Base-by-base conservation (phyloP, 2,797 vertebrate species). In the Discoglossus pictus region DNA sequence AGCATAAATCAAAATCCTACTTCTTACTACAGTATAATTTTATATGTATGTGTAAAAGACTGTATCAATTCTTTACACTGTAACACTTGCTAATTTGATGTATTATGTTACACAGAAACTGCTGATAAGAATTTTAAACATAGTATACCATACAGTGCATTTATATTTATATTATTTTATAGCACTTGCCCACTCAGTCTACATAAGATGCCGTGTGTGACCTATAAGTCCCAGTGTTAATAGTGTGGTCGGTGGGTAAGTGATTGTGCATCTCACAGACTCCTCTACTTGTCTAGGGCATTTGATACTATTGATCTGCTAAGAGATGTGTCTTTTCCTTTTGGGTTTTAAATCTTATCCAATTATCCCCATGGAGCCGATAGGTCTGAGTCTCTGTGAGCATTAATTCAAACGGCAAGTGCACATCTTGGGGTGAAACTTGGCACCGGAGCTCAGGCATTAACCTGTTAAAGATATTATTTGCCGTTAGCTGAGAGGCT, bases 261-360 rank as follows among this genome's bases (percentile, higher is more conserved):
- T 13, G 21, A 18, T n/a, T 36, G 42, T 40, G 16, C 43, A 17
- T 11, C 21, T 43, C 46, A 51, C 35, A 47, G 55, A 59, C 65
- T 67, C 55, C 65, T 59, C 44, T 20, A 21, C 58, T 38, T 52
- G 65, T 67, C 65, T 67, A 2, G 35, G 34, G 44, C 55, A 67
- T 60, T 50, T 67, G 65, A 54, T 62, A 55, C 58, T 69, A 69
- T 69, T 61, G 67, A 69, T 69, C 59, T 47, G 42, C 58, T 69
- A 54, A 61, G 61, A 61, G 66, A 68, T 68, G 56, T 13, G 46
- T 59, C 56, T 61, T 46, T 40, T 62, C 59, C 50, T 62, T 61
- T 68, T 61, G 58, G 48, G 48, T 38, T 46, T 54, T 61, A 54
- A 54, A 68, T 61, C 58, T 54, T 38, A 69, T 62, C 42, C 59